phyloP scores from a whole-genome alignment of 2,113 vertebrate genomes.

The Vimba vimba region DNA sequence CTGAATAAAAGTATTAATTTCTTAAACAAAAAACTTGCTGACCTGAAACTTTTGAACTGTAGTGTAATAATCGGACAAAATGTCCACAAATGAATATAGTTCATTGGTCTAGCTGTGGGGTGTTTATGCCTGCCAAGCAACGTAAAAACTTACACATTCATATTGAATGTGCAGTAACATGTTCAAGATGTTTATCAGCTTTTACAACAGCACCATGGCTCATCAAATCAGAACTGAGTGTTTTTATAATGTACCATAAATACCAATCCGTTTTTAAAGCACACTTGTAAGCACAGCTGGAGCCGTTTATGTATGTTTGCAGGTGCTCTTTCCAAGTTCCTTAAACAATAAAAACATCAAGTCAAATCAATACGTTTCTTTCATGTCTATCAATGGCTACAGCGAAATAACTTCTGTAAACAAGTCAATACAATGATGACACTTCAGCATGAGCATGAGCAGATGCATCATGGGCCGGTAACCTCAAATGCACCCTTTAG shows the following conservation, averaged over 20 bases:
- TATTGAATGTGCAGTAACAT: not conserved
- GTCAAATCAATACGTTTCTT: not conserved
- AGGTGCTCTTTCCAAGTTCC: not conserved
- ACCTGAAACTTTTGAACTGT: not conserved
- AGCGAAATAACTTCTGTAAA: not conserved
- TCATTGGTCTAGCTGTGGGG: not conserved
- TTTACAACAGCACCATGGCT: not conserved
- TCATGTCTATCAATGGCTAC: not conserved
- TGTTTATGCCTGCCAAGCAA: not conserved
- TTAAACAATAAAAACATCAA: conserved; percentile 10
- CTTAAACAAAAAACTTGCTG: not conserved
- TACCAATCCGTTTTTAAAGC: not conserved
- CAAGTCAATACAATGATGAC: not conserved
- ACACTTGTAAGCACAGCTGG: not conserved
- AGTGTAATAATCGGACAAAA: not conserved
- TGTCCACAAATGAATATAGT: not conserved
- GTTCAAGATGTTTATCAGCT: not conserved
- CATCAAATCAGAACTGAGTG: not conserved
- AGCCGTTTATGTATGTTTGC: not conserved
- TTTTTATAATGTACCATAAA: conserved; percentile 16
- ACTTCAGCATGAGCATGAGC: not conserved
- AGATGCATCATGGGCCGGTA: not conserved
- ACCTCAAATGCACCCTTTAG: not conserved
- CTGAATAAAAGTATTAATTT: not conserved
- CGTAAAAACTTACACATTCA: not conserved